phyloP scores from a whole-genome alignment of 2,797 vertebrate genomes.

The Hemitrygon akajei region DNA sequence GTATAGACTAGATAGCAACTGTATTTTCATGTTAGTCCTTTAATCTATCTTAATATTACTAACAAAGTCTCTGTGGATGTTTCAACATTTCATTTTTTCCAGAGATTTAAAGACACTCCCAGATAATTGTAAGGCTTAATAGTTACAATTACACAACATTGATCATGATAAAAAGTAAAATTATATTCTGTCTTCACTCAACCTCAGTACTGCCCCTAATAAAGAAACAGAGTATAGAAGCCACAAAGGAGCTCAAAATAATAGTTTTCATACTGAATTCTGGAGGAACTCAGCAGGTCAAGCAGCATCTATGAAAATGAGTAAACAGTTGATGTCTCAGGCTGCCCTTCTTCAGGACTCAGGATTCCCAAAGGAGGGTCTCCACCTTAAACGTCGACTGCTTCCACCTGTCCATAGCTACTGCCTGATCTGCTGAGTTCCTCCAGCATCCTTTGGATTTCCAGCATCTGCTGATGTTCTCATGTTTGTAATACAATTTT shows the following conservation, averaged over 20 bases:
- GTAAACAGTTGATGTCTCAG: too few species aligned
- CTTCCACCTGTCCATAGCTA: too few species aligned
- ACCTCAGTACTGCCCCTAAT: background rate
- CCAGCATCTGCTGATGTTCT: too few species aligned
- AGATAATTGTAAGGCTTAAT: background rate
- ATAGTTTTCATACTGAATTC: too few species aligned
- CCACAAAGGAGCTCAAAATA: background rate
- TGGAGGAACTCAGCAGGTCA: too few species aligned
- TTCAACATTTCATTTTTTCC: background rate
- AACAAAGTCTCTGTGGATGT: background rate
- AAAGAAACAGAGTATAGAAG: background rate
- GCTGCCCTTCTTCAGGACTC: too few species aligned
- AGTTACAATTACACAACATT: background rate
- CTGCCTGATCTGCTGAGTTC: too few species aligned
- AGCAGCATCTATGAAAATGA: too few species aligned
- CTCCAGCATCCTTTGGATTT: too few species aligned
- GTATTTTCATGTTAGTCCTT: background rate
- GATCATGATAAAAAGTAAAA: background rate
- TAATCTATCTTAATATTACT: background rate
- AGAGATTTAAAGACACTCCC: background rate
- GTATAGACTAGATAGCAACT: background rate
- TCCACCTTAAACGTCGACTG: too few species aligned
- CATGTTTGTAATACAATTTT: background rate
- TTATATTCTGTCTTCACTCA: background rate
- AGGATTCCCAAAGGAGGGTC: too few species aligned